Base-by-base conservation (phyloP, 2,888 invertebrate species). In the Aphrophora alni region DNA sequence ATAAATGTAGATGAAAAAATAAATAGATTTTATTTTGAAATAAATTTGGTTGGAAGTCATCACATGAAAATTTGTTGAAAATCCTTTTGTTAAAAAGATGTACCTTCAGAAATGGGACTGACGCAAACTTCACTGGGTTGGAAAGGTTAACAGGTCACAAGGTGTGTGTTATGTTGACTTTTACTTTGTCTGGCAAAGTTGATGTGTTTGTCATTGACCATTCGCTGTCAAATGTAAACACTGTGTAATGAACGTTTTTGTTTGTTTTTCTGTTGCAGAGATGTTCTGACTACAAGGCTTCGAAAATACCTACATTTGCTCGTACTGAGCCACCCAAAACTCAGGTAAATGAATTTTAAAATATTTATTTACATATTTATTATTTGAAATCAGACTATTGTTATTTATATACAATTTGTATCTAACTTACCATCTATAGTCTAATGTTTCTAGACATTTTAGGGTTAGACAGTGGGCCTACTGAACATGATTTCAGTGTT, bases 311-410 rank as follows among this genome's bases (percentile, higher is more conserved):
- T 82, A 98, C 97, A 82, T 98, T 98, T 89, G 97, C 97, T 68
- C 92, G 98, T 87, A 95, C 98, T 44, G 97, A 97, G 89, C 98
- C 98, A 28, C 97, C 97, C 68, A 96, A 98, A 87, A 96, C 95
- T 69, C 98, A 97, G 92, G 95, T 95, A 89, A 87, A 84, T 85
- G 26, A 1, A 1, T 38, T 75, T 7, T 24, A 51, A 5, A 33
- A 33, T 33, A 33, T 33, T 33, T 33, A n/a, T n/a, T n/a, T n/a
- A n/a, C n/a, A n/a, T n/a, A n/a, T n/a, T n/a, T n/a, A n/a, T n/a
- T n/a, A n/a, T n/a, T n/a, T n/a, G n/a, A n/a, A n/a, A n/a, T n/a
- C n/a, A n/a, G n/a, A n/a, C n/a, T n/a, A n/a, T n/a, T n/a, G n/a
- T n/a, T n/a, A n/a, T n/a, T n/a, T n/a, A n/a, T n/a, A n/a, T n/a